Evolutionary conservation across 1,140 invertebrate genomes (phyloP).

Genomic region (Holotrichia oblita): DNA sequence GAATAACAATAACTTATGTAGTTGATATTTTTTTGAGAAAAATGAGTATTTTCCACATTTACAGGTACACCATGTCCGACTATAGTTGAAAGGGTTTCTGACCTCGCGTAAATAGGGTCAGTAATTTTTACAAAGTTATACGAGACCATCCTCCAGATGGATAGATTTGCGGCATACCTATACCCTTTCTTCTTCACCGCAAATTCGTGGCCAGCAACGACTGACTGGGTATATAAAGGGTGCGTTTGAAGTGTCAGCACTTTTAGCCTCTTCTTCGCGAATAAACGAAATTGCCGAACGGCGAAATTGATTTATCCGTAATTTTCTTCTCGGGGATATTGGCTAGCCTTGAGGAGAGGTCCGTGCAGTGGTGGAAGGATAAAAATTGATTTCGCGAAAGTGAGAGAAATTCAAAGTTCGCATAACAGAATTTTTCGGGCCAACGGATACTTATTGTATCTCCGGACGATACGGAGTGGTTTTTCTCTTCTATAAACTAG

Average conservation of each 20-base stretch:
- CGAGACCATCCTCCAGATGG: background rate
- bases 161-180: background rate
- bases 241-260: conserved; percentile 11
- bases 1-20: too few relatives aligned
- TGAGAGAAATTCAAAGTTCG: conserved; percentile 24
- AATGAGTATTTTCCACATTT: too few relatives aligned
- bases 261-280: conserved; percentile 10
- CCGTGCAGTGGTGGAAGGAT: background rate
- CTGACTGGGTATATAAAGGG: background rate
- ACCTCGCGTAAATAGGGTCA: background rate
- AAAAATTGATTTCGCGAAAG: conserved; percentile 6
- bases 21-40: too few relatives aligned
- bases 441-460: background rate
- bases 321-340: conserved; percentile 1
- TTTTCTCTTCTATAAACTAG: background rate
- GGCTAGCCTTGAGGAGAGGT: conserved; percentile 10
- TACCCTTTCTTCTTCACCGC: background rate
- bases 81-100: background rate
- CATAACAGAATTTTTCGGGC: conserved; percentile 4
- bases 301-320: conserved; percentile 31
- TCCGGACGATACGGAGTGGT: background rate
- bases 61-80: too few relatives aligned
- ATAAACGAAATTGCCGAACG: conserved; percentile 33
- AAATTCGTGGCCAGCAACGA: background rate
- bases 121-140: background rate